These are phyloP conservation scores for Corythornis madagascariensis DNA, from an alignment of 2,113 vertebrate genomes.

Conservation along the genomic window DNA sequence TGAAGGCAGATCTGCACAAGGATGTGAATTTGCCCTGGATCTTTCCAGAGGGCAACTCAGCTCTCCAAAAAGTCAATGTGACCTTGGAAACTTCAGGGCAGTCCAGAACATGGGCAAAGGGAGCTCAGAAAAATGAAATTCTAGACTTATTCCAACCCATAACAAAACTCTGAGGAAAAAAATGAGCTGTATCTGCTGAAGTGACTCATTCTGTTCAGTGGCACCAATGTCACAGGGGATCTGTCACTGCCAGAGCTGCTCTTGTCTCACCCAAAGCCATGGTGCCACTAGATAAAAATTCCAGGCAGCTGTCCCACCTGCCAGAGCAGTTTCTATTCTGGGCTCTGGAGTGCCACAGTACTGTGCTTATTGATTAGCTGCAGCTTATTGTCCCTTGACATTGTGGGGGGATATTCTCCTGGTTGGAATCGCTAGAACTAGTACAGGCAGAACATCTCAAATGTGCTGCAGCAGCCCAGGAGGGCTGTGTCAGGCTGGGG, in stretches of 20 bases:
- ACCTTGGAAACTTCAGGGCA: not conserved
- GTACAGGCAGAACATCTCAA: not conserved
- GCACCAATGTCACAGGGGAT: constrained; percentile 43
- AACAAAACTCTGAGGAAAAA: constrained; percentile 17
- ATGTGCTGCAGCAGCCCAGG: not conserved
- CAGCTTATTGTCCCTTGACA: not conserved
- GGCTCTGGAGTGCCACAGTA: not conserved
- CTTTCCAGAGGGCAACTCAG: not conserved
- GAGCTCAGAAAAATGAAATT: not conserved
- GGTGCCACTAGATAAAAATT: not conserved
- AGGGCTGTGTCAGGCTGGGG: not conserved
- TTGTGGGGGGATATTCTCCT: not conserved
- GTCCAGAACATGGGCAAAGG: not conserved
- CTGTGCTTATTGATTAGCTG: constrained; percentile 14
- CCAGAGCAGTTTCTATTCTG: not conserved
- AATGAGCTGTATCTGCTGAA: not conserved
- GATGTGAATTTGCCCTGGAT: not conserved
- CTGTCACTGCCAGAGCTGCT: constrained; percentile 54
- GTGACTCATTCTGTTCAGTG: constrained; percentile 7
- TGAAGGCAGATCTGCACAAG: not conserved
- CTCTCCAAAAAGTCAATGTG: not conserved
- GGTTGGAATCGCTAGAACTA: not conserved
- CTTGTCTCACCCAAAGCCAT: constrained; percentile 27
- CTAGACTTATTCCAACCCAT: not conserved
- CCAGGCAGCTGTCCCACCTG: constrained; percentile 28